A percentile compares a stretch with the other conserved stretches of the same genome.
Conservation (phyloP, 2,797 vertebrate genomes). For the Parambassis ranga region DNA sequence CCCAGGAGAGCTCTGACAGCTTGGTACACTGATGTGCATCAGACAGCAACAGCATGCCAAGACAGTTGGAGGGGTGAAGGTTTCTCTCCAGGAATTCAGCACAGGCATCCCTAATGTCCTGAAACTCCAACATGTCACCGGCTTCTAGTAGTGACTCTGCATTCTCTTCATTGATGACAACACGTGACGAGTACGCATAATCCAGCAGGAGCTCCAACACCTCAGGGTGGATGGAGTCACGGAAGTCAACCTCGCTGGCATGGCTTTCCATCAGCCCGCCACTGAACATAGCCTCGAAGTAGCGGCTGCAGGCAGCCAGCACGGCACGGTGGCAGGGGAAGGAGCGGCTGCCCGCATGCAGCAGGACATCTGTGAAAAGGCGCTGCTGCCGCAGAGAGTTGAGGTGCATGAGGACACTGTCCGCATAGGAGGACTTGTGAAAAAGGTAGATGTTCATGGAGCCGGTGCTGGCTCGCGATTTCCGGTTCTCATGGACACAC, state of each 20-base stretch:
- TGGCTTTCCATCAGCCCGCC: conserved; percentile 96
- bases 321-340: conserved; percentile 98
- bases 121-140: conserved; percentile 98
- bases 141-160: conserved; percentile 96
- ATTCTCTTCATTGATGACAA: conserved; percentile 98
- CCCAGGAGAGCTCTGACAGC: conserved; percentile 95
- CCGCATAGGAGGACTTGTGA: conserved; percentile 97
- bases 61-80: conserved; percentile 95
- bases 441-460: conserved; percentile 99
- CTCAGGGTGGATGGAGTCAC: conserved; percentile 94
- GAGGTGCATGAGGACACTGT: conserved; percentile 96
- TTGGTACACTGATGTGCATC: conserved; percentile 97
- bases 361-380: conserved; percentile 96
- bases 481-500: conserved; percentile 97
- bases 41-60: conserved; percentile 94
- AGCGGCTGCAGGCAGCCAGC: conserved; percentile 96
- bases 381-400: conserved; percentile 93
- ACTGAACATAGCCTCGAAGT: conserved; percentile 99
- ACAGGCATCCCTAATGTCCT: conserved; percentile 97
- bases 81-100: conserved; percentile 97
- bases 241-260: conserved; percentile 95
- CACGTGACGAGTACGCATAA: conserved; percentile 96
- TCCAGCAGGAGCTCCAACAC: conserved; percentile 96
- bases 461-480: conserved; percentile 94
- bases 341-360: conserved; percentile 92